Percentiles rank a stretch among this genome's conserved stretches.
Evolutionary conservation across 2,797 vertebrate genomes (phyloP).

Genomic region (Mastacembelus armatus): DNA sequence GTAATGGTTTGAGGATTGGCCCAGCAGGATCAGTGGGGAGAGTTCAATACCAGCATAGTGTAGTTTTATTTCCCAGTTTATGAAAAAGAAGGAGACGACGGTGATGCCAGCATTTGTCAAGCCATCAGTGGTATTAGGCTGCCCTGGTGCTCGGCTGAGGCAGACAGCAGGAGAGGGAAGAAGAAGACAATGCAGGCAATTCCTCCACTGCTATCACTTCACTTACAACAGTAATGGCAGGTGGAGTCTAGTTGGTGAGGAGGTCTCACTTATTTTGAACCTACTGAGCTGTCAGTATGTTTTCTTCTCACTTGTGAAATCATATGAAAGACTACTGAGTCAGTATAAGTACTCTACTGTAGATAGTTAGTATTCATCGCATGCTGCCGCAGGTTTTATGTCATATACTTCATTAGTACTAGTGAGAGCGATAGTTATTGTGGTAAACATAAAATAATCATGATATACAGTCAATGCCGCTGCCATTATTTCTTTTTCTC

Average conservation of each 20-base stretch:
- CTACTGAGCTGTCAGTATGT: not conserved
- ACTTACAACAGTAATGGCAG: slow-evolving; percentile 27
- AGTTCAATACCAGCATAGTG: slow-evolving; percentile 24
- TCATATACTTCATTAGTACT: too few relatives aligned
- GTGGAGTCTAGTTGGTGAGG: slow-evolving; percentile 10
- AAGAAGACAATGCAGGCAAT: slow-evolving; percentile 17
- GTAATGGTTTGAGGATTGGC: slow-evolving; percentile 44
- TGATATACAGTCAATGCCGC: not conserved
- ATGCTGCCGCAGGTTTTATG: not conserved
- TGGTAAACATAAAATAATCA: not conserved
- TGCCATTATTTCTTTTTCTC: not conserved
- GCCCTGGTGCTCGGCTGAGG: slow-evolving; percentile 49
- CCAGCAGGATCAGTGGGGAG: slow-evolving; percentile 37
- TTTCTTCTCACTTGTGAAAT: not conserved
- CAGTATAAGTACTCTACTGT: not conserved
- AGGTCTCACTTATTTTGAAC: slow-evolving; percentile 5
- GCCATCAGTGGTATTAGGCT: slow-evolving; percentile 40
- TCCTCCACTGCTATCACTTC: slow-evolving; percentile 27
- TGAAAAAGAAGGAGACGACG: slow-evolving; percentile 45
- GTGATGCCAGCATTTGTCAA: slow-evolving; percentile 57
- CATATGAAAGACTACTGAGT: not conserved
- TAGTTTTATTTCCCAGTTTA: slow-evolving; percentile 51
- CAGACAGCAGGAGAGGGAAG: slow-evolving; percentile 37
- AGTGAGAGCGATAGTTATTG: too few relatives aligned
- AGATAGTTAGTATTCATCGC: slow-evolving; percentile 4